Conservation (phyloP, 1,140 invertebrate genomes). For the Saccostrea cuccullata region DNA sequence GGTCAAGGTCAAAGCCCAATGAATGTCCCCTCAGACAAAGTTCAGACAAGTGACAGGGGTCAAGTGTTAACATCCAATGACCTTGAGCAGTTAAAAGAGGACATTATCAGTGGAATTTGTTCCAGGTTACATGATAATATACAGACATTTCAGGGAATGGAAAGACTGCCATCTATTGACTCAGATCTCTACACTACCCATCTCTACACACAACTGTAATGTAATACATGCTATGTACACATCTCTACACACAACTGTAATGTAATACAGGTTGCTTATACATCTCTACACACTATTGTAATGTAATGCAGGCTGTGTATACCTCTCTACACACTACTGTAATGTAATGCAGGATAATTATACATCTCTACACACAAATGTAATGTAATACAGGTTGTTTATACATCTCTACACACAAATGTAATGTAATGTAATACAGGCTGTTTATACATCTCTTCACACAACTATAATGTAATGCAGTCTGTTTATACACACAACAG, state of each 20-base stretch:
- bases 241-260: not conserved
- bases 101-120: constrained; percentile 73
- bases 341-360: too few species aligned
- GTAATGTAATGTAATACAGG: constrained; percentile 70
- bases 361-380: too few species aligned
- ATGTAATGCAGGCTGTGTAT: too few species aligned
- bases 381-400: too few species aligned
- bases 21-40: constrained; percentile 14
- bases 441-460: not conserved
- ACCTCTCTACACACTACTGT: too few species aligned
- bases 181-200: constrained; percentile 79
- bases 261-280: too few species aligned
- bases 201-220: constrained; percentile 78
- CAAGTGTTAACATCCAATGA: not conserved
- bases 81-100: constrained; percentile 69
- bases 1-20: constrained; percentile 21
- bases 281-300: too few species aligned
- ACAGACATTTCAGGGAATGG: constrained; percentile 38
- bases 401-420: constrained; percentile 73
- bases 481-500: too few species aligned
- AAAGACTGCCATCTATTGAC: constrained; percentile 53
- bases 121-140: constrained; percentile 51
- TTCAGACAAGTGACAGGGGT: not conserved
- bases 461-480: not conserved
- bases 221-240: too few species aligned